Base-by-base conservation (phyloP, 2,888 invertebrate species). In the Oligia latruncula region DNA sequence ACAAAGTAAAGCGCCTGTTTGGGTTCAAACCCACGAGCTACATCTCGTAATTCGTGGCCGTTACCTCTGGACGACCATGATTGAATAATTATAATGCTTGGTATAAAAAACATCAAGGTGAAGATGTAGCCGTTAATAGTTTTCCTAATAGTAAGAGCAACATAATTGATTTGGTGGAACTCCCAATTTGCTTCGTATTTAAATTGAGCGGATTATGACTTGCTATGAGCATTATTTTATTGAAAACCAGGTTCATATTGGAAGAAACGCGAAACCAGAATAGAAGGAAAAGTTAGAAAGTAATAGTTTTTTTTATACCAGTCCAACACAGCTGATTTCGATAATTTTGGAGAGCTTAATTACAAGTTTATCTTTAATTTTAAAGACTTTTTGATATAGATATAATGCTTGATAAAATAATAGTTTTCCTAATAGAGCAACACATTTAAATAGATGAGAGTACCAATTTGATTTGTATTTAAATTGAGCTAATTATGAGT, bases 151-250 rank as follows among this genome's bases (percentile, higher is more conserved):
- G 23, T 58, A 23, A 3, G n/a, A 64, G 46, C 52, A 9, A 62
- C 64, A 49, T 9, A 67, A 71, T 72, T 15, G 49, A 52, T 71
- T 74, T 40, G 1, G 35, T 67, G 17, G n/a, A 8, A 55, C 58
- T 71, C 74, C 17, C n/a, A 70, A 84, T 84, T 81, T 64, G 40
- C 74, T 84, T 67, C 58, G 66, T 73, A 83, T 83, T 67, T 80
- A 71, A 74, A 83, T 84, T 29, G 23, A 29, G 29, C 15, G 35
- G 9, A 80, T 70, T 70, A 52, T 52, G 9, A 62, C 49, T 52
- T 64, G n/a, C n/a, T 58, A 17, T 13, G 35, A 55, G 4, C 17
- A 46, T 55, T 55, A 52, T 64, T 60, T 60, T 52, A 29, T n/a
- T 4, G 11, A 73, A 52, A 9, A 0, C 65, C 17, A 43, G n/a